Evolutionary conservation across 2,797 vertebrate species (phyloP), one percentile per base, ranked within the genome.

Genomic region (Takifugu rubripes): DNA sequence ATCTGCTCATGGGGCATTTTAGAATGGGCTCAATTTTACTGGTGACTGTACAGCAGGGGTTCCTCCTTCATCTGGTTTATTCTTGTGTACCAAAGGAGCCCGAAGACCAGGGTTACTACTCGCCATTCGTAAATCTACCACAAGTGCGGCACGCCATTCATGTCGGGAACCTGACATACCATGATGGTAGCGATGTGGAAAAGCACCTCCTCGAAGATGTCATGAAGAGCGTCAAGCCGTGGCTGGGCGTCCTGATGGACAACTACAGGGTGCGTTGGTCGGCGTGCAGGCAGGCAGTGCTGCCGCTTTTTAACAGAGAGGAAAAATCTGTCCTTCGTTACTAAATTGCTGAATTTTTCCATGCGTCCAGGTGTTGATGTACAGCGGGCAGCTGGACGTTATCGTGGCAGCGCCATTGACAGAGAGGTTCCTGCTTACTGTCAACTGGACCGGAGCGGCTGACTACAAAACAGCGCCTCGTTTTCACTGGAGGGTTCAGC

Each of bases 151-250:
- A 67, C 8, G 87, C 91, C 58, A 94, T 92, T 79, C 93, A 94
- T 0, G 92, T 96, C 64, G 95, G 94, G 59, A 96, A 95, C 83
- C 75, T 66, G 63, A 92, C 87, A 1, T 97, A 94, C 65, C 80
- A 92, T 17, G 84, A 92, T 0, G 87, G 93, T 24, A 73, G 87
- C 0, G 33, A 78, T 70, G 93, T 93, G 83, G 90, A 93, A 79
- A 91, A 92, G 66, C 83, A 96, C 78, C 89, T 94, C 66, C 24
- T 90, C 74, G 86, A 93, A 87, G 94, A 95, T 57, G 81, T 85
- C 31, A 88, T 93, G 84, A 91, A 94, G 84, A 94, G 92, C 63
- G 91, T 96, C 72, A 96, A 94, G 56, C 93, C 92, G 0, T 97
- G 94, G 94, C 87, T 96, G 57, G 85, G 84, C 15, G 74, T 88